Percentiles rank a stretch among this genome's conserved stretches.
Conservation (phyloP, 2,888 invertebrate species). For the Meliscaeva auricollis region DNA sequence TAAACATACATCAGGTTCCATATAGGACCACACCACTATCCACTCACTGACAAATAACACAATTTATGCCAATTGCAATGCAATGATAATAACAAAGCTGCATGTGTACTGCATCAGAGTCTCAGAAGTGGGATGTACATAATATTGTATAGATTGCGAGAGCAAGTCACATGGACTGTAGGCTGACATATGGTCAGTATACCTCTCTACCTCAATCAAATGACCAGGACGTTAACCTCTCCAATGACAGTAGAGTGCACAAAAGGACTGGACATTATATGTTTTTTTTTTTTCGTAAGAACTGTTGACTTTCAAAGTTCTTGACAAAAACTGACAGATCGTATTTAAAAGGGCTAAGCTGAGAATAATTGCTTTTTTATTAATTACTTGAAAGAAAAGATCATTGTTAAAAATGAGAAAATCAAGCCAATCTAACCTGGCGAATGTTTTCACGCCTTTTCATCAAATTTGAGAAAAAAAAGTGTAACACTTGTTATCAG, state of each 20-base stretch:
- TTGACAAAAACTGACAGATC: too few species aligned
- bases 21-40: neutral
- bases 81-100: conserved; percentile 51
- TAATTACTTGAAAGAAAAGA: too few species aligned
- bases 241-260: neutral
- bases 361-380: too few species aligned
- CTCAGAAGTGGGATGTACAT: conserved; percentile 40
- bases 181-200: neutral
- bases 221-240: conserved; percentile 9
- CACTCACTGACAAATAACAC: conserved; percentile 56
- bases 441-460: too few species aligned
- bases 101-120: conserved; percentile 10
- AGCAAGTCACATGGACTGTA: neutral
- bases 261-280: neutral
- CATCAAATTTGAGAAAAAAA: too few species aligned
- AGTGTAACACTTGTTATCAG: too few species aligned
- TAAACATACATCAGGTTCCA: neutral
- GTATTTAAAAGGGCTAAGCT: too few species aligned
- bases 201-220: neutral
- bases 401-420: too few species aligned
- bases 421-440: too few species aligned
- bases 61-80: conserved; percentile 60
- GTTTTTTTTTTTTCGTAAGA: neutral
- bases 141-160: neutral
- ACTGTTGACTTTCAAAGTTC: neutral